phyloP scores from a whole-genome alignment of 2,113 vertebrate genomes.

The Lepus europaeus region DNA sequence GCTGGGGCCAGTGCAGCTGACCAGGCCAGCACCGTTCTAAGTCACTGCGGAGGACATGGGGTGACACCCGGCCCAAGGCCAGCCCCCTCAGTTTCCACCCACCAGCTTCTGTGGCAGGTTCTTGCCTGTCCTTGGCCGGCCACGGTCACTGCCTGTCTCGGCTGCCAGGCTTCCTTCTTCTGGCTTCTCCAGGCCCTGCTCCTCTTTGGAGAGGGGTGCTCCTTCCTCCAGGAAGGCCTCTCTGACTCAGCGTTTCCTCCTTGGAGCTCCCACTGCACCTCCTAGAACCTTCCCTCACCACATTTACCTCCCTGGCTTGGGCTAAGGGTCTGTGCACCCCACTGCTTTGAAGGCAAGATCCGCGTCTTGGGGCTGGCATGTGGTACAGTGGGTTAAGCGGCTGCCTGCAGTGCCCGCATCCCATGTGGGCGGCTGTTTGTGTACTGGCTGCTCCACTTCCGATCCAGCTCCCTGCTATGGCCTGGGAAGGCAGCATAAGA shows the following conservation, averaged over 20 bases:
- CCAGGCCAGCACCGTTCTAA: neutral
- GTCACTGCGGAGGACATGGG: neutral
- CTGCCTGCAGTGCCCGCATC: no score
- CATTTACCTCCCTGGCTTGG: neutral
- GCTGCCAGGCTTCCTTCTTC: constrained; percentile 22
- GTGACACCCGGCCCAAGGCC: neutral
- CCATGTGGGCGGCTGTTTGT: no score
- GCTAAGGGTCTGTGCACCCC: neutral
- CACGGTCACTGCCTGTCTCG: neutral
- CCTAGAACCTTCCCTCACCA: neutral
- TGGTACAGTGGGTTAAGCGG: no score
- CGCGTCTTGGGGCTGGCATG: neutral
- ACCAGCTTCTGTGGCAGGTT: neutral
- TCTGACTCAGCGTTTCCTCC: neutral
- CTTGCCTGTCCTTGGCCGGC: neutral
- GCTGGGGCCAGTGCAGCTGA: neutral
- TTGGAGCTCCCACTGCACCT: neutral
- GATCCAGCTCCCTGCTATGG: no score
- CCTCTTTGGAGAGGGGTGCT: neutral
- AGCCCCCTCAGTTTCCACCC: neutral
- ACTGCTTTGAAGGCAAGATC: neutral
- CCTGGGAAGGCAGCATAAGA: no score
- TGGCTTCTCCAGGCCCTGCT: neutral
- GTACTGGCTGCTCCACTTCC: no score
- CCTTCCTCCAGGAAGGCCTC: neutral